Evolutionary conservation across 2,113 vertebrate genomes (phyloP).

Genomic region (Pelvicachromis taeniatus): DNA sequence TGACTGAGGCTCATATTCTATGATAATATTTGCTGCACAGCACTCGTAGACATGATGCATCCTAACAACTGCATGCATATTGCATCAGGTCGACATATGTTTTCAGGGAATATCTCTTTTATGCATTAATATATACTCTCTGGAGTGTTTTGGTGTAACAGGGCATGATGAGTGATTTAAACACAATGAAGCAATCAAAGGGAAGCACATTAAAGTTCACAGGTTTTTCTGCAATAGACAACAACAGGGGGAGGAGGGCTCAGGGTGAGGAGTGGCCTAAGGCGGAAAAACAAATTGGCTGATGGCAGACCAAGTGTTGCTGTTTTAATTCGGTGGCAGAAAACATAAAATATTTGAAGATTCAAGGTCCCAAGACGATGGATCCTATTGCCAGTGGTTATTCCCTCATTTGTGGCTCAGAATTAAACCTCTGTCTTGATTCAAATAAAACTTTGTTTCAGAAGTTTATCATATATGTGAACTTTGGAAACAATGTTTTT

Average conservation of each 20-base stretch:
- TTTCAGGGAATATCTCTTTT: slow-evolving; percentile 38
- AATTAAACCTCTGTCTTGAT: background rate
- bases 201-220: background rate
- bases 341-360: background rate
- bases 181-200: background rate
- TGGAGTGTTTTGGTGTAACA: background rate
- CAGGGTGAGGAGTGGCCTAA: background rate
- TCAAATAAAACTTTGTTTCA: background rate
- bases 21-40: background rate
- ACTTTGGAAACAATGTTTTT: background rate
- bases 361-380: background rate
- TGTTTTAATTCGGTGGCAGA: background rate
- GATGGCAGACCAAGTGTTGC: background rate
- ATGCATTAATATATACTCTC: slow-evolving; percentile 30
- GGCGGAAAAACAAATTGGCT: background rate
- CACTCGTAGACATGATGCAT: slow-evolving; percentile 12
- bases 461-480: background rate
- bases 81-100: slow-evolving; percentile 23
- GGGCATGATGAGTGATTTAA: background rate
- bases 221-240: background rate
- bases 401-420: background rate
- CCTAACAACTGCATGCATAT: slow-evolving; percentile 37
- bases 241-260: background rate
- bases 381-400: background rate
- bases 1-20: background rate